A percentile compares a stretch with the other conserved stretches of the same genome.
phyloP scores from a whole-genome alignment of 2,113 vertebrate genomes.

The Myotis yumanensis region DNA sequence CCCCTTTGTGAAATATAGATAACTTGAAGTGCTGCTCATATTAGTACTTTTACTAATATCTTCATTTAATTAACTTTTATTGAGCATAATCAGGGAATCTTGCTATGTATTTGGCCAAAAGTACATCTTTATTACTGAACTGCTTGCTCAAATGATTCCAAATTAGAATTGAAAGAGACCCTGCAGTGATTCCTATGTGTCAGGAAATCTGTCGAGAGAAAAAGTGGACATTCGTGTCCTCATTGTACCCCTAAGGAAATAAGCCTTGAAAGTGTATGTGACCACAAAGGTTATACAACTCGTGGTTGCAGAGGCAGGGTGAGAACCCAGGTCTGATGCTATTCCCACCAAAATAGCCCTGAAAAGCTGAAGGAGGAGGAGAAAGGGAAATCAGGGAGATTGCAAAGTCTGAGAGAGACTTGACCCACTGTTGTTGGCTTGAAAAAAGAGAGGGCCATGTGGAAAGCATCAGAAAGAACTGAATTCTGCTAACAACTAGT shows the following conservation, averaged over 20 bases:
- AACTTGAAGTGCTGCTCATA: conserved; percentile 4
- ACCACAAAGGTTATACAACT: neutral
- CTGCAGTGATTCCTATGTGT: neutral
- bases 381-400: neutral
- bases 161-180: conserved; percentile 43
- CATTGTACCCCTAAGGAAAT: neutral
- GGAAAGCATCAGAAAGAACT: neutral
- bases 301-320: neutral
- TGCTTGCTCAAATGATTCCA: neutral
- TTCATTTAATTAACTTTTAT: conserved; percentile 60
- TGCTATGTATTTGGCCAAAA: conserved; percentile 30
- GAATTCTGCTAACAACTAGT: neutral
- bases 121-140: conserved; percentile 59
- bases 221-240: neutral
- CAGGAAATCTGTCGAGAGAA: conserved; percentile 5
- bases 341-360: neutral
- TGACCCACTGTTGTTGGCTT: neutral
- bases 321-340: neutral
- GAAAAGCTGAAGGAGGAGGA: neutral
- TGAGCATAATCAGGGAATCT: conserved; percentile 48
- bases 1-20: conserved; percentile 37
- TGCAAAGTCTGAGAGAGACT: neutral
- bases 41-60: conserved; percentile 33
- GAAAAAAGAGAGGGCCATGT: neutral
- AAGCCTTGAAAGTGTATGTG: neutral